phyloP scores from a whole-genome alignment of 1,140 invertebrate genomes.

The Trachymyrmex septentrionalis region DNA sequence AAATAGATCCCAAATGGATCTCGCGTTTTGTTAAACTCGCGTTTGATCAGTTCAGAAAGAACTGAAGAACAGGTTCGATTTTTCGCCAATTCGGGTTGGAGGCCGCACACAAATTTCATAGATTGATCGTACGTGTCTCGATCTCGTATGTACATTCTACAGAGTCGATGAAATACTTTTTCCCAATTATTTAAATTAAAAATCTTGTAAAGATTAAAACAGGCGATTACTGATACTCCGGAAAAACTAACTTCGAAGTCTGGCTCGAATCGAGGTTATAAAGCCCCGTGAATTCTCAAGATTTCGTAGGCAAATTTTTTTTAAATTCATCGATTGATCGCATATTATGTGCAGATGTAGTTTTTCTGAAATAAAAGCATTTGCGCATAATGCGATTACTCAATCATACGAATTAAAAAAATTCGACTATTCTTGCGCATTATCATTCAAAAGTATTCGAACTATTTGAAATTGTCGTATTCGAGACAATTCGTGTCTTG shows the following conservation, averaged over 20 bases:
- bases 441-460: neutral
- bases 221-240: neutral
- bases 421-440: neutral
- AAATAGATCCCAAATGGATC: neutral
- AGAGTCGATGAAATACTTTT: neutral
- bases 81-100: neutral
- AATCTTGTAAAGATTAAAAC: neutral
- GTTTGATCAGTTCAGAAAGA: neutral
- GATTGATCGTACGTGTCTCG: neutral
- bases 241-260: neutral
- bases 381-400: no score
- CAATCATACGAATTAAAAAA: no score
- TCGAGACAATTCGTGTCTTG: neutral
- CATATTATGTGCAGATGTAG: no score
- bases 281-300: neutral
- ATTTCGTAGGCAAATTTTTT: neutral
- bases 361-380: no score
- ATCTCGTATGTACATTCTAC: neutral
- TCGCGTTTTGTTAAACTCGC: neutral
- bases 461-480: no score
- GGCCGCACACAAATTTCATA: neutral
- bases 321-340: no score
- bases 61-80: neutral
- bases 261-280: neutral
- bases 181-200: neutral